phyloP scores from a whole-genome alignment of 2,113 vertebrate genomes.

The Neogobius melanostomus region DNA sequence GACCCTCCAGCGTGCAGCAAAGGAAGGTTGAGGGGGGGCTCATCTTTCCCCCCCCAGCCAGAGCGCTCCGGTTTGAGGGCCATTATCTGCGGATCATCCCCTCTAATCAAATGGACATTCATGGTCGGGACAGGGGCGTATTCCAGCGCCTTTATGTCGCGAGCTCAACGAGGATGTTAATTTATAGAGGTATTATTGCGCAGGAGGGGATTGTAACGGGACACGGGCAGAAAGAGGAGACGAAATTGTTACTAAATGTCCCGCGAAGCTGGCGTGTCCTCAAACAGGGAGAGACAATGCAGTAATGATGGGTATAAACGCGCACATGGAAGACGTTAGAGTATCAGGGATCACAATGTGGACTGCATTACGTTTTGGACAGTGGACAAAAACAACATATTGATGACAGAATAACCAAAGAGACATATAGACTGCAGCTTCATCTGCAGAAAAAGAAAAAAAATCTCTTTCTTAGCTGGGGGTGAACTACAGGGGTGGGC shows the following conservation, averaged over 20 bases:
- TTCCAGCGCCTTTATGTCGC: constrained; percentile 49
- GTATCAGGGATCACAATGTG: background rate
- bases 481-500: no score
- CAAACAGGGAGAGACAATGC: constrained; percentile 12
- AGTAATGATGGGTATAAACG: constrained; percentile 1
- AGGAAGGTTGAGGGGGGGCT: constrained; percentile 13
- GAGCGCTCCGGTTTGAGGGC: constrained; percentile 21
- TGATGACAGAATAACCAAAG: background rate
- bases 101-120: constrained; percentile 61
- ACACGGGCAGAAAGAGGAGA: constrained; percentile 21
- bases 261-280: constrained; percentile 14
- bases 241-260: constrained; percentile 2
- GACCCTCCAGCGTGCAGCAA: constrained; percentile 47
- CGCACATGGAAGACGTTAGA: background rate
- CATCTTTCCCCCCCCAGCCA: constrained; percentile 35
- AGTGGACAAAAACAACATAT: background rate
- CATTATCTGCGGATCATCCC: constrained; percentile 44
- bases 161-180: constrained; percentile 57
- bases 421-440: no score
- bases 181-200: constrained; percentile 45
- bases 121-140: constrained; percentile 43
- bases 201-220: constrained; percentile 41
- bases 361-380: background rate
- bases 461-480: no score
- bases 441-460: no score